Conservation (phyloP, 2,113 vertebrate species). For the Chlamydotis undulata region DNA sequence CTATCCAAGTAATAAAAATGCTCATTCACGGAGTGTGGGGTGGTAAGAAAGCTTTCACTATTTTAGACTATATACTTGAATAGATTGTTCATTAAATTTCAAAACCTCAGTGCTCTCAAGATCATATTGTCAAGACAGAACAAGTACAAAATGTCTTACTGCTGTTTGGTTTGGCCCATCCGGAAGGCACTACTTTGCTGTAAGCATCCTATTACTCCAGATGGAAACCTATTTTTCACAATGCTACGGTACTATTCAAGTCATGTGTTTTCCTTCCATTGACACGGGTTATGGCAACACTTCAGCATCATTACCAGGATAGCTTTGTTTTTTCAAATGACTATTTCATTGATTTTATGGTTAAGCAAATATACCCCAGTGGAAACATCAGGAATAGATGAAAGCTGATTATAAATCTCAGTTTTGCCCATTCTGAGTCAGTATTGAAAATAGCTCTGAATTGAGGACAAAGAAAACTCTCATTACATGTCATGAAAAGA, state of each 20-base stretch:
- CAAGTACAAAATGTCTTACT: neutral
- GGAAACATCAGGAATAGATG: neutral
- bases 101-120: neutral
- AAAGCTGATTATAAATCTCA: neutral
- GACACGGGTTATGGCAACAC: neutral
- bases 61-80: neutral
- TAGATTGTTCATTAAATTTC: neutral
- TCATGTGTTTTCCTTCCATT: neutral
- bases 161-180: neutral
- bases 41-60: neutral
- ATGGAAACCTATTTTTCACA: neutral
- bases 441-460: neutral
- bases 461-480: neutral
- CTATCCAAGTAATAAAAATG: neutral
- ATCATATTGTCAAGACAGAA: neutral
- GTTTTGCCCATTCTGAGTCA: neutral
- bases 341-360: neutral
- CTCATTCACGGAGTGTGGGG: neutral
- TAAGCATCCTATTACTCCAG: neutral
- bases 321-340: neutral
- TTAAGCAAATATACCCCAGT: neutral
- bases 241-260: neutral
- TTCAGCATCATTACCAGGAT: neutral
- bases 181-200: neutral
- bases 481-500: neutral